Conservation (phyloP, 2,113 vertebrate genomes). For the Myotis davidii region DNA sequence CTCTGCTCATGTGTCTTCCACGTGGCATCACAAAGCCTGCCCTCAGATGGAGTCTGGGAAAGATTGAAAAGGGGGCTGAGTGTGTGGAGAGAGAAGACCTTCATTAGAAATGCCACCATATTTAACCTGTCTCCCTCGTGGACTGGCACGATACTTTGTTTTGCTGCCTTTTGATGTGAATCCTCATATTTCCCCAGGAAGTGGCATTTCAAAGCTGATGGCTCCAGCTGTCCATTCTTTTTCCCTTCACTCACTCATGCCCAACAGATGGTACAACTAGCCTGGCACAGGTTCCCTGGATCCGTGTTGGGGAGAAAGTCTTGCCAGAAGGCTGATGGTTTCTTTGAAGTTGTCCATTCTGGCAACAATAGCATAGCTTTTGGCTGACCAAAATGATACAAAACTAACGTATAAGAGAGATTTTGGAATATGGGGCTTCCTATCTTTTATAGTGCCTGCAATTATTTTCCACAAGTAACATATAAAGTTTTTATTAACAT, state of each 20-base stretch:
- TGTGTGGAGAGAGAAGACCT: background rate
- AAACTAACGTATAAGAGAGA: constrained; percentile 4
- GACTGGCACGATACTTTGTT: constrained; percentile 18
- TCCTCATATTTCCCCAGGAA: constrained; percentile 62
- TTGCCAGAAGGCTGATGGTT: constrained; percentile 50
- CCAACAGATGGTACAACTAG: constrained; percentile 74
- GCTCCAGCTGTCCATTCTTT: constrained; percentile 69
- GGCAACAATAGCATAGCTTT: constrained; percentile 1
- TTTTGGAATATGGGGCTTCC: background rate
- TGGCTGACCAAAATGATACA: constrained; percentile 10
- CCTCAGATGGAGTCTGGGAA: background rate
- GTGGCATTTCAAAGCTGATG: constrained; percentile 73
- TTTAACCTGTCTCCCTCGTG: constrained; percentile 20
- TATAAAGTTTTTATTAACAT: background rate
- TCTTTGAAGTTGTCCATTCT: constrained; percentile 65
- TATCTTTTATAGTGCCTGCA: background rate
- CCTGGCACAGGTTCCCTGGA: constrained; percentile 61
- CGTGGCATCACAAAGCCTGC: background rate
- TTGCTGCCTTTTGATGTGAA: constrained; percentile 49
- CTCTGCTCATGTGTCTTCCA: background rate
- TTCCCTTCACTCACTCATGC: constrained; percentile 63
- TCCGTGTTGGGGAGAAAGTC: background rate
- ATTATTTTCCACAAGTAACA: background rate
- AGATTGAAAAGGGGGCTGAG: background rate
- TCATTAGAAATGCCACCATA: constrained; percentile 60